These are phyloP conservation scores for Dendrophyllia cribrosa DNA, from an alignment of 64 coral and sea anemone genomes.

Conservation along the genomic window DNA sequence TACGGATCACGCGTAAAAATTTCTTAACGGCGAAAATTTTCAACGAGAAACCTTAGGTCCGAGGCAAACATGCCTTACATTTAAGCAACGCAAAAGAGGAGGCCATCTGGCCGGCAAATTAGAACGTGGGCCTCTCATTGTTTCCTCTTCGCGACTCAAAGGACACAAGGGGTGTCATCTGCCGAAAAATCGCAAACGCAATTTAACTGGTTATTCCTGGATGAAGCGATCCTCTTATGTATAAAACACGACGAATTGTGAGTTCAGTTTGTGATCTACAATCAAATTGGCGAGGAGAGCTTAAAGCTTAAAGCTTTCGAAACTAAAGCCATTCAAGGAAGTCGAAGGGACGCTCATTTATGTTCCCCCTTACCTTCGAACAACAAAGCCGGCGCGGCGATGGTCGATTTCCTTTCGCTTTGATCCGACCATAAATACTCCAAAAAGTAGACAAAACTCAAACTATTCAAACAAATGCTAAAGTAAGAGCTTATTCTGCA, in stretches of 20 bases:
- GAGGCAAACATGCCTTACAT: not conserved
- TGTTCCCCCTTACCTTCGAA: conserved; percentile 84
- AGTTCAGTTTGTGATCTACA: conserved; percentile 5
- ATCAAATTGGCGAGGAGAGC: not conserved
- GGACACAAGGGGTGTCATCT: conserved; percentile 96
- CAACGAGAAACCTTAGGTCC: conserved; percentile 26
- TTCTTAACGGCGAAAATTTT: conserved; percentile 54
- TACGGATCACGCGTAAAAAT: conserved; percentile 52
- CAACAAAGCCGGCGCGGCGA: conserved; percentile 90
- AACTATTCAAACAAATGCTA: not conserved
- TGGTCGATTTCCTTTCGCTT: conserved; percentile 84
- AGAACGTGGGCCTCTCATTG: conserved; percentile 91
- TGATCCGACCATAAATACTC: conserved; percentile 21
- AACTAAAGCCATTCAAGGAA: conserved; percentile 53
- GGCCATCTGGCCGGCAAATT: conserved; percentile 83
- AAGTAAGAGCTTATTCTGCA: not conserved
- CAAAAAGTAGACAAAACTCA: not conserved
- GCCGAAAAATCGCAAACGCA: conserved; percentile 90
- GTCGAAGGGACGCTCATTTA: conserved; percentile 78
- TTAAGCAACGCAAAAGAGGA: conserved; percentile 31
- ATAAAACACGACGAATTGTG: not conserved
- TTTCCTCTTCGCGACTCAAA: conserved; percentile 94
- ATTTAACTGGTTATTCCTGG: conserved; percentile 71
- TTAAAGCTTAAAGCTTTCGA: conserved; percentile 46
- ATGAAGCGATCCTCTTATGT: conserved; percentile 32